Evolutionary conservation across 2,797 vertebrate genomes (phyloP), one percentile per base, ranked within the genome.

Genomic region (Crypturellus tataupa): DNA sequence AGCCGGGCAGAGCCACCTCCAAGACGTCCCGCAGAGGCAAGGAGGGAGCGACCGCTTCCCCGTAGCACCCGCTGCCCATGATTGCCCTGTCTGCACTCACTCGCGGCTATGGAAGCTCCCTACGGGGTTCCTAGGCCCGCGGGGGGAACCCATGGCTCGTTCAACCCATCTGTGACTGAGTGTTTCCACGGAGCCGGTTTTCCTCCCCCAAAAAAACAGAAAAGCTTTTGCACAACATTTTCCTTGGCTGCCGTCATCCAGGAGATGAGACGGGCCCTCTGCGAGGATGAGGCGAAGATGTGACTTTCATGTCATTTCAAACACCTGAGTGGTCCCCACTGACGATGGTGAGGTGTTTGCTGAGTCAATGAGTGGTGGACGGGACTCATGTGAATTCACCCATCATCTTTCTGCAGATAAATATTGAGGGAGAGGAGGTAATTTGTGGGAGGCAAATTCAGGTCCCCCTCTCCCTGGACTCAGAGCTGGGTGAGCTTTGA

Each of bases 1-100:
- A 98, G 97, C 95, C 92, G 95, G 93, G 88, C 46, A 24, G 69
- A 3, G 60, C 31, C 24, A 27, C 53, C 18, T 10, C 69, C n/a
- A 55, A 44, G 72, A 40, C 64, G n/a, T 77, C 24, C 53, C 56
- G 75, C 37, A 14, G 78, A 65, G 27, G 51, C 25, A 68, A n/a
- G 47, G 12, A 40, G 31, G 27, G 18, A 37, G 29, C 29, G 29
- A 11, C 10, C 17, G 10, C 29, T 10, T 55, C 29, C 71, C 83
- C 71, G 1, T 2, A 5, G 46, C 67, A 8, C 49, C 56, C 79
- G 6, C 21, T 25, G 16, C 23, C 2, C 1, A 37, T 49, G 21
- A 9, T 6, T 25, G 55, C 25, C 46, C 63, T 44, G 40, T 59
- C 75, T 13, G 42, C 51, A 47, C 8, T 46, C 37, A 0, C 59